These are phyloP conservation scores for Myathropa florea DNA, from an alignment of 2,888 invertebrate species.

Conservation along the genomic window DNA sequence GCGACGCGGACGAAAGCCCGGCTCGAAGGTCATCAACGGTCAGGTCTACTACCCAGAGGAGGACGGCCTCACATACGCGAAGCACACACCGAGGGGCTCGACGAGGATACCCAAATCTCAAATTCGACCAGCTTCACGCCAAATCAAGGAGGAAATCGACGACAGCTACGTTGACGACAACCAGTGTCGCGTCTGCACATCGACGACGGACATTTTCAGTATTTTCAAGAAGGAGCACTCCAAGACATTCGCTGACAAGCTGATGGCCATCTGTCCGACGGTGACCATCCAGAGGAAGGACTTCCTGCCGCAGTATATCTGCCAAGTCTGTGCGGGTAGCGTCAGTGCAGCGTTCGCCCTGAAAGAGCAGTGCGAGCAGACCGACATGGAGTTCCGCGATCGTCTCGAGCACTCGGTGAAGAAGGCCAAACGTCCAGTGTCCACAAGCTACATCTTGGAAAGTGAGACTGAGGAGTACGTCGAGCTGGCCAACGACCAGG, in stretches of 20 bases:
- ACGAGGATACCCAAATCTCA: neutral
- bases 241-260: conserved; percentile 78
- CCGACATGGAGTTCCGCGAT: conserved; percentile 79
- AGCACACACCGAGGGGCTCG: neutral
- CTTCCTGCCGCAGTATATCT: conserved; percentile 80
- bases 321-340: conserved; percentile 78
- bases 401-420: conserved; percentile 79
- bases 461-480: conserved; percentile 75
- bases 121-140: conserved; percentile 23
- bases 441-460: conserved; percentile 78
- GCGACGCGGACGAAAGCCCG: conserved; percentile 59
- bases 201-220: conserved; percentile 76
- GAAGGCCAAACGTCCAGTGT: conserved; percentile 76
- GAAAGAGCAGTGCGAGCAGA: conserved; percentile 78
- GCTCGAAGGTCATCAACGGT: conserved; percentile 57
- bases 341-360: conserved; percentile 79
- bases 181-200: conserved; percentile 79
- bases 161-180: conserved; percentile 76
- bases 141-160: conserved; percentile 65
- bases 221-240: conserved; percentile 78
- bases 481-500: conserved; percentile 76
- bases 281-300: conserved; percentile 79
- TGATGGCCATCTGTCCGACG: conserved; percentile 79
- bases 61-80: conserved; percentile 7
- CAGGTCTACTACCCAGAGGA: conserved; percentile 52